Base-by-base conservation (phyloP, 2,797 vertebrate genomes). In the Pipistrellus pygmaeus region DNA sequence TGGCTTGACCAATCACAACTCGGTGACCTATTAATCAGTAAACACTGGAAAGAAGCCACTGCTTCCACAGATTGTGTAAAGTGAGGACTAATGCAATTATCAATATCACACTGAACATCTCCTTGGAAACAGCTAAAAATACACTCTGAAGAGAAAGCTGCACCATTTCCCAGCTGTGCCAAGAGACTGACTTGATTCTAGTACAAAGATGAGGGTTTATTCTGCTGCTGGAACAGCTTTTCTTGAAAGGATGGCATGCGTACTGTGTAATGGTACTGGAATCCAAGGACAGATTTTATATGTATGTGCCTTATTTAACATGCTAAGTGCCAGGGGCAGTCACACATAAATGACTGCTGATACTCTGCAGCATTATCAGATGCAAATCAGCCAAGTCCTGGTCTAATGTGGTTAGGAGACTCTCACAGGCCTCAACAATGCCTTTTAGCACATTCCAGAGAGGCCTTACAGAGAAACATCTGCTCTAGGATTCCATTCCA, bases 111-210 rank as follows among this genome's bases (percentile, higher is more conserved):
- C 93, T 97, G 97, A 98, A 97, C 90, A 97, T 98, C 97, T 97
- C 97, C 97, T 97, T 97, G 98, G 97, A 97, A 98, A 98, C 97
- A 98, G 96, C 97, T 98, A 98, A 98, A 98, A 97, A 98, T 96
- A 98, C 87, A 91, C 89, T 90, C 80, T 83, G 85, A 91, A 94
- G 93, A 97, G 93, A 97, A 96, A 87, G 0, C 81, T 96, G 94
- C 96, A 97, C 72, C 94, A 96, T 95, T 95, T 97, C 96, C 90
- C 90, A 95, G 97, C 94, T 95, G 78, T 97, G 97, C 95, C 96
- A 97, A 95, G 87, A 85, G 96, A 97, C 88, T 93, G 91, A 97
- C 94, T 90, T 82, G 96, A 97, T 97, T 68, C 35, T 7, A 97
- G 93, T 84, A 95, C 96, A 77, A 72, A 97, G 95, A 86, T 82